These are phyloP conservation scores for Formica selysi DNA, from an alignment of 1,140 invertebrate species.

Conservation along the genomic window DNA sequence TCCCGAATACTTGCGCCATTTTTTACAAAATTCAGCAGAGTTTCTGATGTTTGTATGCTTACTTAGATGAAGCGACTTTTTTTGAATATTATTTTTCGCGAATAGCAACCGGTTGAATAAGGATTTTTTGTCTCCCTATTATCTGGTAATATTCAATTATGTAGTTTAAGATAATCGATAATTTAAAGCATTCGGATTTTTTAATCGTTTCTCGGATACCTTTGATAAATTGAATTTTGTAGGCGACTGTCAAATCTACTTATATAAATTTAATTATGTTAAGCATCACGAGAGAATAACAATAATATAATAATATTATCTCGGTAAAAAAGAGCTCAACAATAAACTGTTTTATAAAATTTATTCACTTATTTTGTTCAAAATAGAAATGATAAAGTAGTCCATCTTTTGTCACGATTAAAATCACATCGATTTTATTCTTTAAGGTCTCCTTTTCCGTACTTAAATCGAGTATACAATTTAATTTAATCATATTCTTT, in stretches of 20 bases:
- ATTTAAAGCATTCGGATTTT: slow-evolving; percentile 31
- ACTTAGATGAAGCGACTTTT: slow-evolving; percentile 28
- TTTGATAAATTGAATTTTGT: slow-evolving; percentile 16
- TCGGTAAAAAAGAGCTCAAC: neutral
- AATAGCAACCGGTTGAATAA: slow-evolving; percentile 49
- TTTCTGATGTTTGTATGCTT: slow-evolving; percentile 44
- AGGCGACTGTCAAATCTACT: neutral
- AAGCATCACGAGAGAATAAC: neutral
- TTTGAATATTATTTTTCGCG: slow-evolving; percentile 39
- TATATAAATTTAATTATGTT: slow-evolving; percentile 24
- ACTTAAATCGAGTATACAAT: neutral
- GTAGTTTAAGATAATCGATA: slow-evolving; percentile 41
- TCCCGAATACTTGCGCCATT: slow-evolving; percentile 43
- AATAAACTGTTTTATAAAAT: neutral
- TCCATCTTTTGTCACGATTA: neutral
- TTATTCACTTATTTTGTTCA: neutral
- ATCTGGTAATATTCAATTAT: slow-evolving; percentile 26
- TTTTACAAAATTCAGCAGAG: slow-evolving; percentile 39
- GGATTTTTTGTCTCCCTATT: neutral
- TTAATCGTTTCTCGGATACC: neutral
- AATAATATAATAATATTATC: neutral
- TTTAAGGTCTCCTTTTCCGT: neutral
- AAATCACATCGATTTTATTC: slow-evolving; percentile 3
- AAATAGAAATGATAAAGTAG: neutral
- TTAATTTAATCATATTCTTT: slow-evolving; percentile 19